phyloP scores from a whole-genome alignment of 2,888 invertebrate genomes.

The Labia minor region DNA sequence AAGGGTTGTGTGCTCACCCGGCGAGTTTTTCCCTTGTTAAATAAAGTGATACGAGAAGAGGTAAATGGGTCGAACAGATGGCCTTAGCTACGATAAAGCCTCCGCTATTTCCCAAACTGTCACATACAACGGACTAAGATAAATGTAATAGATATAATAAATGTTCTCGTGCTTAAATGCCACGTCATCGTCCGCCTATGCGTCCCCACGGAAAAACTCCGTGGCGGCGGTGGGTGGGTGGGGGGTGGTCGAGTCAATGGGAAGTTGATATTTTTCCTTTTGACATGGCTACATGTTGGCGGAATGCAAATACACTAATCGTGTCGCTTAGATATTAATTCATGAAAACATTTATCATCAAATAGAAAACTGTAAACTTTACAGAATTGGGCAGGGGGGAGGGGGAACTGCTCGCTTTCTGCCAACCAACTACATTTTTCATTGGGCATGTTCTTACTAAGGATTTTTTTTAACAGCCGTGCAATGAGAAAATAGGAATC shows the following conservation, averaged over 20 bases:
- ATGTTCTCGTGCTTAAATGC: background rate
- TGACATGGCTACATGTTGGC: background rate
- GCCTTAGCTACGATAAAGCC: constrained; percentile 13
- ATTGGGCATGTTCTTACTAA: too few species aligned
- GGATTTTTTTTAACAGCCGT: too few species aligned
- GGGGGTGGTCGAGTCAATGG: background rate
- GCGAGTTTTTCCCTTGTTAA: constrained; percentile 13
- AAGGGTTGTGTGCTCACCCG: background rate
- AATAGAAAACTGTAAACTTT: background rate
- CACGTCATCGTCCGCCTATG: background rate
- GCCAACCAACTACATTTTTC: background rate
- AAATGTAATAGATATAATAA: constrained; percentile 13
- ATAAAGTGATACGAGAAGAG: constrained; percentile 13
- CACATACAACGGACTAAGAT: constrained; percentile 13
- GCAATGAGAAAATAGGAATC: too few species aligned
- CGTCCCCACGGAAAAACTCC: background rate
- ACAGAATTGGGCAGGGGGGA: background rate
- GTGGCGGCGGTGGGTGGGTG: too few species aligned
- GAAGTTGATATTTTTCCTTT: background rate
- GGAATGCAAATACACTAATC: background rate
- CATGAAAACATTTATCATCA: background rate
- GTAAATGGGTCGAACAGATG: constrained; percentile 13
- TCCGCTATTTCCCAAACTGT: constrained; percentile 8
- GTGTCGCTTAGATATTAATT: background rate
- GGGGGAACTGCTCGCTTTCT: background rate